Evolutionary conservation across 1,140 invertebrate species (phyloP).

Genomic region (Saccostrea echinata): DNA sequence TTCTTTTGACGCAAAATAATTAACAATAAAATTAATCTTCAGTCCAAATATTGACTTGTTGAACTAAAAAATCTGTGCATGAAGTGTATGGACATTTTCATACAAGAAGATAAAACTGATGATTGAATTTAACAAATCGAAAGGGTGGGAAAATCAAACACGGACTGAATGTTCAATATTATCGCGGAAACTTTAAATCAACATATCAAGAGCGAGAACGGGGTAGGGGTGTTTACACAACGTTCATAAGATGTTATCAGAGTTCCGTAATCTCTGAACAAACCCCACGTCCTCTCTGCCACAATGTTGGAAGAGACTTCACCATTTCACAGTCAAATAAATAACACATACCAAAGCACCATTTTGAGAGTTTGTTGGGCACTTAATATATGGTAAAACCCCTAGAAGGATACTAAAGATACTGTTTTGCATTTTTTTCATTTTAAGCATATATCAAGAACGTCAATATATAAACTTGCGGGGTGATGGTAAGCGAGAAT

Average conservation of each 20-base stretch:
- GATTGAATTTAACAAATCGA: slow-evolving; percentile 35
- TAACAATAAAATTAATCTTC: slow-evolving; percentile 32
- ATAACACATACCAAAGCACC: slow-evolving; percentile 7
- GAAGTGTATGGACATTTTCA: neutral
- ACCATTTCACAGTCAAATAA: slow-evolving; percentile 25
- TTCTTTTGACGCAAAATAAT: slow-evolving; percentile 25
- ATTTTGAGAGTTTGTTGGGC: neutral
- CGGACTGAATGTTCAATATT: slow-evolving; percentile 14
- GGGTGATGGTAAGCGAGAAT: neutral
- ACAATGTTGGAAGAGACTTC: slow-evolving; percentile 17
- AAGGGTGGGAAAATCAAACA: slow-evolving; percentile 38
- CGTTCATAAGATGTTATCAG: slow-evolving; percentile 37
- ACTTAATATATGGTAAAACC: neutral
- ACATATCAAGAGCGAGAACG: slow-evolving; percentile 18
- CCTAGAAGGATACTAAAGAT: neutral
- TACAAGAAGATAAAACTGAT: slow-evolving; percentile 26
- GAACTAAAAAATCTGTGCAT: neutral
- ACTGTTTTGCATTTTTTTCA: neutral
- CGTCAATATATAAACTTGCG: neutral
- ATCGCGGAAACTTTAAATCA: slow-evolving; percentile 37
- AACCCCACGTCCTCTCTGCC: neutral
- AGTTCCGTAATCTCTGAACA: neutral
- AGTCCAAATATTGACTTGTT: neutral
- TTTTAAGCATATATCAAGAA: neutral
- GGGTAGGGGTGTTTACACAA: slow-evolving; percentile 10